Base-by-base conservation (phyloP, 2,113 vertebrate species). In the Sinocyclocheilus rhinocerous region DNA sequence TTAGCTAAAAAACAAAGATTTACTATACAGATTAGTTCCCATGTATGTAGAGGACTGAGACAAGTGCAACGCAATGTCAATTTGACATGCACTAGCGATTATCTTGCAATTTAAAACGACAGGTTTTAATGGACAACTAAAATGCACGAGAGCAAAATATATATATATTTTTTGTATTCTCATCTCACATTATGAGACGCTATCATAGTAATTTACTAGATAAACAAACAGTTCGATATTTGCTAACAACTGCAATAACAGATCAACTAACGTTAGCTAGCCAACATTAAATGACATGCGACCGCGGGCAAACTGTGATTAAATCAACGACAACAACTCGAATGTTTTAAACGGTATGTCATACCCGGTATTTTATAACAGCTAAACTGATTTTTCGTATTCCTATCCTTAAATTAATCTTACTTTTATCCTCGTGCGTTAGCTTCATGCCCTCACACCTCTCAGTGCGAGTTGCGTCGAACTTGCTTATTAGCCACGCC, bases 201-300 rank as follows among this genome's bases (percentile, higher is more conserved):
- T 13, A 8, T 82, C 11, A 7, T 22, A 4, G 5, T 2, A 4
- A 18, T 18, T 12, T n/a, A 13, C 3, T 33, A 33, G 10, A 69
- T 33, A 63, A 65, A 69, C 81, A 61, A 63, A 69, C 81, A 73
- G 6, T 73, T 73, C 82, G 83, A 85, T 73, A 85, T 89, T 78
- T 89, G 63, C 92, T 86, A 78, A 36, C 67, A 33, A 69, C 67
- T 36, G 67, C 65, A 8, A 84, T 84, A 84, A 84, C 86, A 29
- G 63, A 63, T 83, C 45, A 16, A 76, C 3, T 4, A 70, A 81
- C 89, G 50, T 87, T 86, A 67, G 50, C 84, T 88, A 87, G 90
- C 90, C 90, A 84, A 67, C 67, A 52, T 65, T 81, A 55, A 15
- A 33, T n/a, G 24, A 50, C 36, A 69, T 13, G 42, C 80, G 10